phyloP scores from a whole-genome alignment of 2,888 invertebrate species.

The Hirtodrosophila confusa region DNA sequence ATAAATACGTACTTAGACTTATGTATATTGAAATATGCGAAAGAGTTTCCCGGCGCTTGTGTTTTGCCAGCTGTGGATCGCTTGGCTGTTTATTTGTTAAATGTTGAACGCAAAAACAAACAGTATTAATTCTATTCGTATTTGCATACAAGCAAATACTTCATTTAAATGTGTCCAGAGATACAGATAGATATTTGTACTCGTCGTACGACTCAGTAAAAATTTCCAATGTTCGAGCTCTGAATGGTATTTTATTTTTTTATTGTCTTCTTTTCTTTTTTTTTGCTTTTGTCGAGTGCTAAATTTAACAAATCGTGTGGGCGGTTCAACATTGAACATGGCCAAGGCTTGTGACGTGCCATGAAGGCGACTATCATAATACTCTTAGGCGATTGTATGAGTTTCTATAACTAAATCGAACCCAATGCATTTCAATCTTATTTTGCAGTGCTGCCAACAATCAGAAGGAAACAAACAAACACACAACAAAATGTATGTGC shows the following conservation, averaged over 20 bases:
- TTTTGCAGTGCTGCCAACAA: constrained; percentile 28
- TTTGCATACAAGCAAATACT: constrained; percentile 47
- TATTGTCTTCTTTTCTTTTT: too few species aligned
- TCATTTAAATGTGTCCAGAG: constrained; percentile 43
- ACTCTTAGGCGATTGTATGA: constrained; percentile 37
- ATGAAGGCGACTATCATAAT: constrained; percentile 38
- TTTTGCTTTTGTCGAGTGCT: constrained; percentile 53
- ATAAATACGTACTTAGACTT: constrained; percentile 2
- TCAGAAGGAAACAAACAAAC: constrained; percentile 21
- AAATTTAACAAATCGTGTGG: constrained; percentile 76
- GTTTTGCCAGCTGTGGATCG: constrained; percentile 20
- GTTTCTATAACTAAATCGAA: constrained; percentile 20
- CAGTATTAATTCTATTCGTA: constrained; percentile 38
- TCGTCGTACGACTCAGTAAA: constrained; percentile 29
- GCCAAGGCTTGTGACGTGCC: constrained; percentile 72
- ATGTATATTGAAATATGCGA: constrained; percentile 12
- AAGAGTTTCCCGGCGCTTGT: constrained; percentile 38
- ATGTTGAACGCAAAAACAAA: constrained; percentile 41
- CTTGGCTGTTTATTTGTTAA: constrained; percentile 43
- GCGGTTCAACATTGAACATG: constrained; percentile 70
- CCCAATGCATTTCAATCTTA: constrained; percentile 7
- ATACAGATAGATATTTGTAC: constrained; percentile 21
- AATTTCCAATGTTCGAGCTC: constrained; percentile 50
- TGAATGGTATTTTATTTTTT: constrained; percentile 11
- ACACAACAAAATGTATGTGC: constrained; percentile 70